Conservation (phyloP, 2,888 invertebrate species). For the Andrena dorsata region DNA sequence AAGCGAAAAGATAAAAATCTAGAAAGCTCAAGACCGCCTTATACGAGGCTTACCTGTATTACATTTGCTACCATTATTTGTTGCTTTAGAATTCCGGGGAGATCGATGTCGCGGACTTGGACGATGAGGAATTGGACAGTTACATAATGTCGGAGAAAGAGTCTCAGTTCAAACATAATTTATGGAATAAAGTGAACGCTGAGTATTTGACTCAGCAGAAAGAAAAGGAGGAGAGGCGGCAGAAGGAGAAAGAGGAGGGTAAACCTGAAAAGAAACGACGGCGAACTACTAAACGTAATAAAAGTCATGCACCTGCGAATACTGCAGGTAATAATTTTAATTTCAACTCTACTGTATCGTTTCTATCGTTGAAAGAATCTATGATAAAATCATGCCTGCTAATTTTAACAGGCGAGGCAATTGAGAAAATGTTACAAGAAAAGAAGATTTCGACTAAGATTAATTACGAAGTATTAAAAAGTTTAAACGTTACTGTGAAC, state of each 20-base stretch:
- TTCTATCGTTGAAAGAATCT: neutral
- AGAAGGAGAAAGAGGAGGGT: conserved; percentile 94
- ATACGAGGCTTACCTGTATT: neutral
- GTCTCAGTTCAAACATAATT: conserved; percentile 90
- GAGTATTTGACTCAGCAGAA: conserved; percentile 94
- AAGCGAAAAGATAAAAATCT: too few relatives aligned
- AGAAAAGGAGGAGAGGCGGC: conserved; percentile 93
- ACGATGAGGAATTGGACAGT: conserved; percentile 95
- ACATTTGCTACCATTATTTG: conserved; percentile 16
- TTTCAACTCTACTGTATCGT: conserved; percentile 5
- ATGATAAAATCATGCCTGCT: neutral
- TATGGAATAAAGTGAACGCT: conserved; percentile 96
- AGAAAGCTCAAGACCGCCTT: too few relatives aligned
- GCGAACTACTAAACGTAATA: conserved; percentile 88
- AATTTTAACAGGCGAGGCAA: conserved; percentile 91
- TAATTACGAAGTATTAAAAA: conserved; percentile 98
- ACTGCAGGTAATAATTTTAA: conserved; percentile 82
- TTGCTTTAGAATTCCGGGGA: conserved; percentile 84
- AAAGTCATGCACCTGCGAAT: conserved; percentile 88
- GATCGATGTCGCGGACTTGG: conserved; percentile 90
- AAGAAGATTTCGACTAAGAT: conserved; percentile 98
- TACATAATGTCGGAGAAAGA: conserved; percentile 94
- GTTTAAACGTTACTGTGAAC: conserved; percentile 86
- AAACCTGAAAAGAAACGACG: conserved; percentile 93
- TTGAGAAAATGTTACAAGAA: conserved; percentile 97